Conservation (phyloP, 2,797 vertebrate genomes). For the Morelia viridis region DNA sequence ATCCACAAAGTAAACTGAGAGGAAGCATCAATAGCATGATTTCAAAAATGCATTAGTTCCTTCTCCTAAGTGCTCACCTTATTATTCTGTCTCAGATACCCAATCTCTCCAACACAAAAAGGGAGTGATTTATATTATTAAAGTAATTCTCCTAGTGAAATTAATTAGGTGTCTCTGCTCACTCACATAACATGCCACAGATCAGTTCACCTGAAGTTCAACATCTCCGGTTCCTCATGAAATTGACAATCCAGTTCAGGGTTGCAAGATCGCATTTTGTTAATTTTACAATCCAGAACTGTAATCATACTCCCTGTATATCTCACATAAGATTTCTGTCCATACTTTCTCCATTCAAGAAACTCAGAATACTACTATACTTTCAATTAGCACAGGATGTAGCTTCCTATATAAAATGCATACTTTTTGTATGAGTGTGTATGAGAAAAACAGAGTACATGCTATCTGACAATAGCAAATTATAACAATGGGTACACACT, state of each 20-base stretch:
- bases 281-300: conserved; percentile 39
- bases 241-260: conserved; percentile 20
- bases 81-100: conserved; percentile 12
- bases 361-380: not conserved
- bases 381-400: rapidly evolving
- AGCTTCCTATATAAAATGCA: not conserved
- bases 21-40: not conserved
- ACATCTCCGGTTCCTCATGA: conserved; percentile 10
- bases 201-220: not conserved
- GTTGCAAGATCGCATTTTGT: conserved; percentile 39
- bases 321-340: conserved; percentile 21
- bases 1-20: not conserved
- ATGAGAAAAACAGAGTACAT: not conserved
- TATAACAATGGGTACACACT: conserved; percentile 13
- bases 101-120: conserved; percentile 34
- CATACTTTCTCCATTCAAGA: conserved; percentile 18
- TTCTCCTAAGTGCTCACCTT: not conserved
- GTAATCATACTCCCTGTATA: conserved; percentile 30
- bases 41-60: not conserved
- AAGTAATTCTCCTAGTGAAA: not conserved
- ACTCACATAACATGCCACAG: not conserved
- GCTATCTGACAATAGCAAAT: not conserved
- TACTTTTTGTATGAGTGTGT: not conserved
- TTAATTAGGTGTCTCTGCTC: not conserved
- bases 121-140: not conserved